Base-by-base conservation (phyloP, 1,140 invertebrate species). In the Holcopasites calliopsidis region DNA sequence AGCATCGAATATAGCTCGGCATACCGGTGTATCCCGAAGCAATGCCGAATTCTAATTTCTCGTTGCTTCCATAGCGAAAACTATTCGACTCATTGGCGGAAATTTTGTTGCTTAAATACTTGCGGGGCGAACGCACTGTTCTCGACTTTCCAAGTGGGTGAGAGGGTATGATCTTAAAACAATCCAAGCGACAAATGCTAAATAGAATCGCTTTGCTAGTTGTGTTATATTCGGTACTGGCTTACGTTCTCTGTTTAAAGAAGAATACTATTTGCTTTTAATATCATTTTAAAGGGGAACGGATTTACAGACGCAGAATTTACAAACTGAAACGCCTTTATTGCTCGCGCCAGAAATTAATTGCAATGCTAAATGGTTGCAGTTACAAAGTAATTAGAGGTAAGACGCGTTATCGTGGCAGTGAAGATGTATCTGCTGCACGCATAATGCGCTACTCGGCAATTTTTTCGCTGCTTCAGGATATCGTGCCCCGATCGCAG, bases 21-120 rank as follows among this genome's bases (percentile, higher is more conserved):
- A 35, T 66, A 72, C 69, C 64, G 28, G 50, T 58, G 35, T 80
- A 64, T 65, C 47, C 69, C 62, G 26, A 47, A 31, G 75, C 58
- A 64, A 72, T 40, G 49, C 40, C 69, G 69, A 64, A 72, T 73
- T 44, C 70, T 75, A 76, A 82, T 72, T 79, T 82, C 81, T 79
- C 77, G 50, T 26, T 61, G 49, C 26, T 38, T 40, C 2, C 18
- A 8, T n/a, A 16, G 26, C 31, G 50, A 28, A 31, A 55, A 62
- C 33, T 6, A 2, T 7, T 33, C 21, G 16, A 7, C 2, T 31
- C 6, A 10, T 31, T 11, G 40, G 0, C 50, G 23, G 23, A 40
- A 31, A 42, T 47, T 28, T 57, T 35, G 10, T 21, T 42, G 16
- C 33, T 16, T 3, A 1, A 50, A 49, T 58, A 21, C 21, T 21